Base-by-base conservation (phyloP, 2,888 invertebrate species). In the Rhingia rostrata region DNA sequence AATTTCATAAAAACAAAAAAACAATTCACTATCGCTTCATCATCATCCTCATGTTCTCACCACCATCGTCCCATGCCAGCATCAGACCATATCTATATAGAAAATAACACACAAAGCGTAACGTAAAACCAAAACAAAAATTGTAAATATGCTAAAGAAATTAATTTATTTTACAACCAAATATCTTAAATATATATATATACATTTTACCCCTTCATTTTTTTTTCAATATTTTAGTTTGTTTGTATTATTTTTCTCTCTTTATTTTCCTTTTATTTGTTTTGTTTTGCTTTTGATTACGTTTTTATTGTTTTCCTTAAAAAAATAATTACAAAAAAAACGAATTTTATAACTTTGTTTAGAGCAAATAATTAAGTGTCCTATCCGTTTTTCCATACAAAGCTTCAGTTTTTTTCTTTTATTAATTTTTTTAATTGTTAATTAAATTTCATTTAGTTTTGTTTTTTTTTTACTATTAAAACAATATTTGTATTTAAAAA, bases 321-420 rank as follows among this genome's bases (percentile, higher is more conserved):
- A 12, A 66, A 49, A 56, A 66, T 39, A 43, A 51, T 60, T 72
- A 49, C 1, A 49, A 64, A 72, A 53, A 69, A 82, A 73, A 86
- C 86, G 86, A 86, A 86, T 77, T 49, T 72, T 81, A 78, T 77
- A 74, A 73, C 81, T 80, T 77, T 86, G 78, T 86, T 80, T 84
- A 84, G 51, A 82, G 78, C 72, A 85, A 69, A 70, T 45, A 69
- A 56, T 63, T 73, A 39, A 67, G 47, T 53, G 83, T 67, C 58
- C 9, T 75, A 39, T 58, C 53, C 56, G 32, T 67, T 78, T 72
- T 54, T 58, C n/a, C 60, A 39, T 60, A 6, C 30, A 45, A 70
- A 63, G 56, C 39, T 64, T 70, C 33, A 51, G 47, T 64, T 56
- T 63, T 72, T 58, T 75, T 5, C 33, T 66, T 64, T 30, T 49